Evolutionary conservation across 2,888 invertebrate species (phyloP).

Genomic region (Drosophila engyochracea): DNA sequence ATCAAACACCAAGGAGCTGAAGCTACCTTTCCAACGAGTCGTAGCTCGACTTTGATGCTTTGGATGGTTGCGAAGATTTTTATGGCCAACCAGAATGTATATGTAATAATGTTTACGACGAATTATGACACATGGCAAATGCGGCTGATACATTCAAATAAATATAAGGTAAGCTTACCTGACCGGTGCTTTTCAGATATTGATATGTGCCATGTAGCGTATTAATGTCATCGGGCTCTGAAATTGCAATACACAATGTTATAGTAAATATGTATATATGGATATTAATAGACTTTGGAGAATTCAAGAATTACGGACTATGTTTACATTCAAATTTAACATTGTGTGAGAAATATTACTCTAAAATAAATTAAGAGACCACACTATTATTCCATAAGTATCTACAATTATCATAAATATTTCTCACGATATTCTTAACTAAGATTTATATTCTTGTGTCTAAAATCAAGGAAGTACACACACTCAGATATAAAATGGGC

Average conservation of each 20-base stretch:
- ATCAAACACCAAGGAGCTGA: constrained; percentile 83
- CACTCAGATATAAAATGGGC: not conserved
- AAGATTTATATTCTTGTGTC: not conserved
- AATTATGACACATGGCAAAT: constrained; percentile 51
- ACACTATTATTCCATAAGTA: not conserved
- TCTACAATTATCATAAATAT: not conserved
- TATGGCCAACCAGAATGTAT: constrained; percentile 63
- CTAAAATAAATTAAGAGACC: not conserved
- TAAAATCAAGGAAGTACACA: not conserved
- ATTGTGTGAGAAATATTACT: not conserved
- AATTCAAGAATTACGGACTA: not conserved
- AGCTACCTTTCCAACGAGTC: constrained; percentile 49
- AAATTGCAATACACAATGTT: constrained; percentile 6
- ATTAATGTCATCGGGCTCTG: constrained; percentile 83
- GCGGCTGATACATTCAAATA: constrained; percentile 27
- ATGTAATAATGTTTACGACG: constrained; percentile 61
- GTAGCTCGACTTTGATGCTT: constrained; percentile 64
- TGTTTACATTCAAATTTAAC: not conserved
- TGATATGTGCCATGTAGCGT: constrained; percentile 85
- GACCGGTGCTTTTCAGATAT: constrained; percentile 88
- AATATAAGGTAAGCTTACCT: constrained; percentile 85
- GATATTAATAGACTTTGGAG: not conserved
- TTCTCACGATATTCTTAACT: not conserved
- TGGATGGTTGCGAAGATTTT: constrained; percentile 40
- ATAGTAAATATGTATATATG: not conserved